These are phyloP conservation scores for Achlya flavicornis DNA, from an alignment of 2,888 invertebrate genomes.

Conservation along the genomic window DNA sequence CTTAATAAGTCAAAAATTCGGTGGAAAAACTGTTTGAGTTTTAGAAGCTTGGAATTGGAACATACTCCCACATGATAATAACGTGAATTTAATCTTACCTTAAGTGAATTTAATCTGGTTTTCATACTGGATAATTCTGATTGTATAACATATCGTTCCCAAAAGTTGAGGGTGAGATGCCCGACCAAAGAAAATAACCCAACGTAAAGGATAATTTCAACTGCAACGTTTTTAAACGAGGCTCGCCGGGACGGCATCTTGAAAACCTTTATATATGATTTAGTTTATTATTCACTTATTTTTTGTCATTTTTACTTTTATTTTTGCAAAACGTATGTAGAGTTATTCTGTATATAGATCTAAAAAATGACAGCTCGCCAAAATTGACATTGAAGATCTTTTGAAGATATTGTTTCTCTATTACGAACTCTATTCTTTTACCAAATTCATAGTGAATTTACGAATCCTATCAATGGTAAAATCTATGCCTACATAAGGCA, in stretches of 20 bases:
- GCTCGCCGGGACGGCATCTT: slow-evolving; percentile 49
- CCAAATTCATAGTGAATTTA: no score
- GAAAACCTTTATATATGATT: neutral
- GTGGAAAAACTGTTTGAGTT: no score
- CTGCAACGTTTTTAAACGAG: slow-evolving; percentile 40
- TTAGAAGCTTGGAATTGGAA: no score
- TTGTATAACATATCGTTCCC: slow-evolving; percentile 62
- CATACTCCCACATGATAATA: no score
- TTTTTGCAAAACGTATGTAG: neutral
- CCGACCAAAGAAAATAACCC: slow-evolving; percentile 54
- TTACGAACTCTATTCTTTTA: no score
- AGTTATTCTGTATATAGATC: no score
- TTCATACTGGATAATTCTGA: slow-evolving; percentile 59
- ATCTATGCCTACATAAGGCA: no score
- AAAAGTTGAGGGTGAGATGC: slow-evolving; percentile 59
- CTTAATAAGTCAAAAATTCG: no score
- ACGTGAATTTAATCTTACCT: slow-evolving; percentile 55
- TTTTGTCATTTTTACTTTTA: slow-evolving; percentile 9
- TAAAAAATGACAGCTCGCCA: no score
- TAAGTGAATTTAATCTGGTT: slow-evolving; percentile 52
- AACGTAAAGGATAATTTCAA: slow-evolving; percentile 56
- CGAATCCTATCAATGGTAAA: no score
- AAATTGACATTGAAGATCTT: neutral
- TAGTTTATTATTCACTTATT: neutral
- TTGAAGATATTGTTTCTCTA: no score